phyloP scores from a whole-genome alignment of 2,888 invertebrate genomes.

The Trissonchulus latispiculum region DNA sequence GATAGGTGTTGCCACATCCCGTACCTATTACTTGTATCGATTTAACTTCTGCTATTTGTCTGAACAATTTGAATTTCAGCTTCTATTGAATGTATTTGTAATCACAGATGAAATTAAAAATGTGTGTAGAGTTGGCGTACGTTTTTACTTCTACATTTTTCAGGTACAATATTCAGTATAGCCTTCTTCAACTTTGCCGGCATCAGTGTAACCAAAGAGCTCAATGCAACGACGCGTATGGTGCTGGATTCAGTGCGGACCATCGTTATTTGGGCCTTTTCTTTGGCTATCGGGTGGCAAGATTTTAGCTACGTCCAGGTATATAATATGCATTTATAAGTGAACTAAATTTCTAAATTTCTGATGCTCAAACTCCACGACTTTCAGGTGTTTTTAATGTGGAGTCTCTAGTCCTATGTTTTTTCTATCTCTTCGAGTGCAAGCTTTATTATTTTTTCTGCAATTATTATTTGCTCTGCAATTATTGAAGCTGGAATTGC shows the following conservation, averaged over 20 bases:
- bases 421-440: too few relatives aligned
- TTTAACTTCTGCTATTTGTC: too few relatives aligned
- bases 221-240: conserved; percentile 82
- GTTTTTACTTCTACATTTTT: too few relatives aligned
- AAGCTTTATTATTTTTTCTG: too few relatives aligned
- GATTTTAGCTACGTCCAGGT: conserved; percentile 52
- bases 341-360: not conserved
- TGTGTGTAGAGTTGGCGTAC: too few relatives aligned
- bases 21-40: too few relatives aligned
- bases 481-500: too few relatives aligned
- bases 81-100: too few relatives aligned
- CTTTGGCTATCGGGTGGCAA: conserved; percentile 66
- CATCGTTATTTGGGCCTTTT: conserved; percentile 75
- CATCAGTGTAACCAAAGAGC: conserved; percentile 79
- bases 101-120: too few relatives aligned
- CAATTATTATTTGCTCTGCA: conserved; percentile 15
- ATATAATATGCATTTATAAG: conserved; percentile 18
- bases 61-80: too few relatives aligned
- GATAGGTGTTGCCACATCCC: too few relatives aligned
- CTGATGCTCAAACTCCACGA: conserved; percentile 59
- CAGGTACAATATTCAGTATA: conserved; percentile 70
- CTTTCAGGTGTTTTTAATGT: not conserved
- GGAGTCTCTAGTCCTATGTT: not conserved
- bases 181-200: conserved; percentile 88
- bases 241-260: conserved; percentile 78